Evolutionary conservation across 2,888 invertebrate genomes (phyloP).

Genomic region (Cryptocephalus primarius): DNA sequence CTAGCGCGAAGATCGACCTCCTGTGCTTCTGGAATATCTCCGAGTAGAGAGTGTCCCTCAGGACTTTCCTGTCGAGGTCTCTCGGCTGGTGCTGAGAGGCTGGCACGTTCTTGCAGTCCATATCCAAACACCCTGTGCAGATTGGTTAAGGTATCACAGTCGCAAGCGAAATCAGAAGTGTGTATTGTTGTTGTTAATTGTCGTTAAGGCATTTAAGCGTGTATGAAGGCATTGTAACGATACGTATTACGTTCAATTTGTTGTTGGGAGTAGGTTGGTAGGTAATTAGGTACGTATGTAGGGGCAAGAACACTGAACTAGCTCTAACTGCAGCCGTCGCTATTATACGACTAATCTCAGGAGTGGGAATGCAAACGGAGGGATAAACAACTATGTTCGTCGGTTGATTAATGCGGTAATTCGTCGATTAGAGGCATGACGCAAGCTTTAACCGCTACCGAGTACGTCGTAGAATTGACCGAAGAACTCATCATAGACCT

Average conservation of each 20-base stretch:
- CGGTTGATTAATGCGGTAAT: slow-evolving; percentile 1
- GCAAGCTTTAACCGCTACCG: slow-evolving; percentile 33
- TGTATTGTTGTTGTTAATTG: neutral
- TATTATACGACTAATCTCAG: no score
- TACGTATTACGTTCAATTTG: slow-evolving; percentile 7
- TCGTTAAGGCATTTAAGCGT: slow-evolving; percentile 10
- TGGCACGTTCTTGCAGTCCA: slow-evolving; percentile 22
- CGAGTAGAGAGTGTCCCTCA: slow-evolving; percentile 63
- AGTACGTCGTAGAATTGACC: slow-evolving; percentile 21
- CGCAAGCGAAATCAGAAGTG: neutral
- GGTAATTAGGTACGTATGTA: no score
- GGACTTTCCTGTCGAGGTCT: slow-evolving; percentile 49
- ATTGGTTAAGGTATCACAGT: slow-evolving; percentile 12
- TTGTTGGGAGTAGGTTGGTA: neutral
- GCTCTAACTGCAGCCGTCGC: no score
- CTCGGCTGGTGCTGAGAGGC: slow-evolving; percentile 18
- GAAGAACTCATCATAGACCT: slow-evolving; percentile 3
- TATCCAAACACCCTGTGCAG: slow-evolving; percentile 4
- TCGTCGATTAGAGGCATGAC: slow-evolving; percentile 10
- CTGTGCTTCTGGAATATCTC: slow-evolving; percentile 69
- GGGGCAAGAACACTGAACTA: no score
- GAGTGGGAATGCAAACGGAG: no score
- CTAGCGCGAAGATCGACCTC: slow-evolving; percentile 63
- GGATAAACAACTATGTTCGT: no score
- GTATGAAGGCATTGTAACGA: slow-evolving; percentile 10